Evolutionary conservation across 2,888 invertebrate genomes (phyloP), one percentile per base, ranked within the genome.

Genomic region (Trachelus troglodyta): DNA sequence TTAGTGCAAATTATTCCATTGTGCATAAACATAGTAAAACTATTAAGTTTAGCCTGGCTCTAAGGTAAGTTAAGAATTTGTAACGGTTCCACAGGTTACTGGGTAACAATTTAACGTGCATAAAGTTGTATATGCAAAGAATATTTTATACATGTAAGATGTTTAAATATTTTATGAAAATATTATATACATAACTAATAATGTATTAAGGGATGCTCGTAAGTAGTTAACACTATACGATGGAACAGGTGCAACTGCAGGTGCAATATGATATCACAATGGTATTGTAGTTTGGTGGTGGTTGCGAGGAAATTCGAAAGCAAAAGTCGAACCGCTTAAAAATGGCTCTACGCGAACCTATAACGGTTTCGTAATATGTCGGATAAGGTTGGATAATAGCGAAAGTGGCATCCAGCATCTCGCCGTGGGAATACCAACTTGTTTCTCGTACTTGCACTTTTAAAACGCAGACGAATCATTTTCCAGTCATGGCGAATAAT

Each of bases 361-460:
- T 82, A 82, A 81, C 77, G 75, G 75, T 85, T 85, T 85, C 84
- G 85, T 80, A 85, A 85, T 82, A 75, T 84, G 76, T 81, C 81
- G 82, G 79, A 84, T 83, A 81, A 83, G 82, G 82, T 85, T 83
- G 82, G 82, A 85, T 83, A 82, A 85, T 82, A 85, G 88, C 85
- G 88, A 88, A 87, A 88, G 88, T 86, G 83, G 83, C 85, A 56
- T 77, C 75, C 83, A 83, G 83, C 87, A 86, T 87, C 86, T 76
- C 80, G 83, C 85, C 87, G 87, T 87, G 87, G 87, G 87, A 87
- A 87, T 86, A 81, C 79, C 87, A 85, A 83, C 85, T 83, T 79
- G 85, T 86, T 85, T 86, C 73, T 74, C 74, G 31, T 74, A 35
- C 37, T 34, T 31, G 35, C 34, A 35, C 74, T 34, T 74, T 33